Evolutionary conservation across 2,113 vertebrate species (phyloP).

Genomic region (Sebastes fasciatus): DNA sequence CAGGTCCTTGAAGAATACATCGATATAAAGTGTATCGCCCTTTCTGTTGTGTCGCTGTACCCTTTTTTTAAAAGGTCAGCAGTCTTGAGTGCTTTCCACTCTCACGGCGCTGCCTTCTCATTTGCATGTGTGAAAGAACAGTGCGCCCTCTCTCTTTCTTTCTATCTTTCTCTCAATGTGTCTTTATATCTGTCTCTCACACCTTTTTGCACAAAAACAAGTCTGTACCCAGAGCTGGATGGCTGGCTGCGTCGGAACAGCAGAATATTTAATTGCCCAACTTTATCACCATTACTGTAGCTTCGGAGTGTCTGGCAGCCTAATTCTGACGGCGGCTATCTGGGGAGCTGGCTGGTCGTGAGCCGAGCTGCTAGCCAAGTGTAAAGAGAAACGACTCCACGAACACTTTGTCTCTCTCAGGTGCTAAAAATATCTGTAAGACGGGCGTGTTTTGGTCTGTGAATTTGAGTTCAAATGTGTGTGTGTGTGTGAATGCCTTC

Average conservation of each 20-base stretch:
- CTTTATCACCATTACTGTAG: constrained; percentile 75
- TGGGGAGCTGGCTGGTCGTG: constrained; percentile 41
- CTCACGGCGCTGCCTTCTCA: constrained; percentile 28
- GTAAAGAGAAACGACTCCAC: constrained; percentile 45
- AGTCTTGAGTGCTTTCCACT: constrained; percentile 46
- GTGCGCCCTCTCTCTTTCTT: background rate
- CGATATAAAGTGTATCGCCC: constrained; percentile 17
- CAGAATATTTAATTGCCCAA: constrained; percentile 69
- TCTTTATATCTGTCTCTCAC: constrained; percentile 40
- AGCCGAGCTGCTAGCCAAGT: constrained; percentile 39
- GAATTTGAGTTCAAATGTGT: background rate
- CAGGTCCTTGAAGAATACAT: constrained; percentile 24
- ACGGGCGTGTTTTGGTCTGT: constrained; percentile 3
- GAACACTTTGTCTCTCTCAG: constrained; percentile 39
- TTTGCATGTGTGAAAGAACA: constrained; percentile 63
- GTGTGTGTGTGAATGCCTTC: background rate
- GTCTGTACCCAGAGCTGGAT: constrained; percentile 5
- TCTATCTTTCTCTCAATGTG: background rate
- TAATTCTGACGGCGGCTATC: constrained; percentile 56
- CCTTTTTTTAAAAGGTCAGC: constrained; percentile 72
- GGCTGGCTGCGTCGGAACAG: constrained; percentile 31
- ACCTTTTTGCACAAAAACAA: constrained; percentile 1
- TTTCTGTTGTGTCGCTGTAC: constrained; percentile 29
- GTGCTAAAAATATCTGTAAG: constrained; percentile 54
- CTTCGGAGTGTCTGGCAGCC: constrained; percentile 63